These are phyloP conservation scores for Drosophila neocordata DNA, from an alignment of 1,140 invertebrate genomes.

Conservation along the genomic window DNA sequence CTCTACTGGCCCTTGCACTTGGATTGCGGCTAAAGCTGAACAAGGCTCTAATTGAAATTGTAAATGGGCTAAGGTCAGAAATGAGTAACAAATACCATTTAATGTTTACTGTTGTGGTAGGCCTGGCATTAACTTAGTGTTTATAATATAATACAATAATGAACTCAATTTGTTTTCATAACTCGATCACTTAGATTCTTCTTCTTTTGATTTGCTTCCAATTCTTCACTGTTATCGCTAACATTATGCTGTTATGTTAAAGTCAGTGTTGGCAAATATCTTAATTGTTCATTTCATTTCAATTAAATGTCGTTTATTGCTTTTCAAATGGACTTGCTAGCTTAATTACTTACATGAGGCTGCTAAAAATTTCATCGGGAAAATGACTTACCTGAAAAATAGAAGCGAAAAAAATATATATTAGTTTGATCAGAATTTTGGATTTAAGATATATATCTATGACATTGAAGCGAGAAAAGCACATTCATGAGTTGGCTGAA, in stretches of 20 bases:
- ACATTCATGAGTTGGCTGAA: neutral
- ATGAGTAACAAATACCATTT: neutral
- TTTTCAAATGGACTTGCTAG: too few species aligned
- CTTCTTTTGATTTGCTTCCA: too few species aligned
- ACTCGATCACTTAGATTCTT: too few species aligned
- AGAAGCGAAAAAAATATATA: neutral
- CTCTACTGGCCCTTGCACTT: neutral
- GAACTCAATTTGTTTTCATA: too few species aligned
- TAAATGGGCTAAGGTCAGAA: slow-evolving; percentile 24
- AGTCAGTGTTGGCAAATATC: too few species aligned
- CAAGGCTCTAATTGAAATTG: slow-evolving; percentile 52
- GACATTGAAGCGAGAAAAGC: neutral
- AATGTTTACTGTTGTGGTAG: too few species aligned
- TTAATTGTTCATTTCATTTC: too few species aligned
- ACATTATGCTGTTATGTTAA: too few species aligned
- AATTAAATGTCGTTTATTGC: too few species aligned
- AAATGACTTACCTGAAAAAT: neutral
- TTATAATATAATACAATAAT: too few species aligned
- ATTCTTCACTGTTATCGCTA: too few species aligned
- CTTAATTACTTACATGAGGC: neutral
- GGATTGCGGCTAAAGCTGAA: neutral
- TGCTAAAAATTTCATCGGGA: neutral
- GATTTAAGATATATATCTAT: neutral
- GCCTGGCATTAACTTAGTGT: too few species aligned
- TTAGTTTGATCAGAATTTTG: neutral